Evolutionary conservation across 2,797 vertebrate species (phyloP), one percentile per base, ranked within the genome.

Genomic region (Craterocephalus amniculus): DNA sequence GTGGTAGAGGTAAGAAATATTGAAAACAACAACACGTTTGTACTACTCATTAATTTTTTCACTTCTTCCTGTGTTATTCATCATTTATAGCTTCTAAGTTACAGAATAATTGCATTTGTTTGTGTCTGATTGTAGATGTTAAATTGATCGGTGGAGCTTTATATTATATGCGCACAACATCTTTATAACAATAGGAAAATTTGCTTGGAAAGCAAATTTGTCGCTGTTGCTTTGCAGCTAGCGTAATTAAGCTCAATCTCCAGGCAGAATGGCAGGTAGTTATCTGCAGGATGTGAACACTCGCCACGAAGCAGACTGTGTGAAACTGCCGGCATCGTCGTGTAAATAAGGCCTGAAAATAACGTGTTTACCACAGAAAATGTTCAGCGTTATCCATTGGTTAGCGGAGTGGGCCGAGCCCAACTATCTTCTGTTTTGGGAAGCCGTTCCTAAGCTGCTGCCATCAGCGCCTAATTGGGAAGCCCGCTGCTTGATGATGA

Each of bases 401-500:
- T 38, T 31, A 70, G 57, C 52, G 54, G 63, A 74, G 62, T 6
- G 74, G 77, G 49, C 34, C 45, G 63, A 81, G 76, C 56, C 52
- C 31, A 18, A 40, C 67, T 31, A 68, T 62, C 70, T 58, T 63
- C 75, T 72, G 65, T 75, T 75, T 69, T 69, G 58, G 66, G 71
- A 63, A 76, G 70, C 78, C 77, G 68, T 67, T 75, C 54, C 74
- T 83, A 75, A 85, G 87, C 71, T 61, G 56, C 76, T 62, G 3
- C 70, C 68, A 69, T 74, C 38, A 13, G 57, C 54, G 70, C 76
- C 71, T 81, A 70, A 58, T 81, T 84, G 79, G 76, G 72, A 83
- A 79, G 51, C 76, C 78, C 57, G 29, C 72, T 66, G 78, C 79
- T 70, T 52, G 74, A 63, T 67, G 75, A 67, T 92, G 91, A 92